Evolutionary conservation across 2,888 invertebrate genomes (phyloP), one percentile per base, ranked within the genome.

Genomic region (Leptura quadrifasciata): DNA sequence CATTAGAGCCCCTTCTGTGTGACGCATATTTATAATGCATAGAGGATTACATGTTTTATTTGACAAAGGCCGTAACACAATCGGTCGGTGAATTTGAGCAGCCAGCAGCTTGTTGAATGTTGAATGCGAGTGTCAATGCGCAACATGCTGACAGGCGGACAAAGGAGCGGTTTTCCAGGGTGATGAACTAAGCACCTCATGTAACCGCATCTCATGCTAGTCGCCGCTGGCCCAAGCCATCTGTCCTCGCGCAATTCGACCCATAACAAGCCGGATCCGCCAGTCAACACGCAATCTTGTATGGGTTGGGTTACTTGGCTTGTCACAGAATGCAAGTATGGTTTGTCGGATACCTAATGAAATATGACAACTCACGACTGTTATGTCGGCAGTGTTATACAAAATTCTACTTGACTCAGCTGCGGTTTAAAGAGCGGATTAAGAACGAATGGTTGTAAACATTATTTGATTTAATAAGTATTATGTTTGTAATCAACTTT

Each of bases 141-240:
- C 85, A 84, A 86, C 86, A 85, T 81, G 88, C 84, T 88, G 88
- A 88, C 88, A 88, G 85, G 81, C 83, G 85, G 86, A 89, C 88
- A 88, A 88, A 88, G 86, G 86, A 87, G 87, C 86, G 88, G 88
- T 88, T 88, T 88, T 88, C 88, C 88, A 87, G 88, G 87, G 88
- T 88, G 88, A 87, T 88, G 88, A 87, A 87, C 87, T 86, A 85
- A 87, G 87, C 87, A 87, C 87, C 87, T 87, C 87, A 81, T 85
- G 85, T 86, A 87, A 87, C 87, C 87, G 84, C 87, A 79, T 76
- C 79, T 77, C 79, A 60, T 70, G 72, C 67, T 61, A 60, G 57
- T 31, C 67, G 57, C 20, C 52, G 17, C n/a, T 64, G 17, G 17
- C 54, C 76, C 71, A 64, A 70, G 74, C 79, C 80, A 79, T 77